phyloP scores from a whole-genome alignment of 2,113 vertebrate genomes.

The Limanda limanda region DNA sequence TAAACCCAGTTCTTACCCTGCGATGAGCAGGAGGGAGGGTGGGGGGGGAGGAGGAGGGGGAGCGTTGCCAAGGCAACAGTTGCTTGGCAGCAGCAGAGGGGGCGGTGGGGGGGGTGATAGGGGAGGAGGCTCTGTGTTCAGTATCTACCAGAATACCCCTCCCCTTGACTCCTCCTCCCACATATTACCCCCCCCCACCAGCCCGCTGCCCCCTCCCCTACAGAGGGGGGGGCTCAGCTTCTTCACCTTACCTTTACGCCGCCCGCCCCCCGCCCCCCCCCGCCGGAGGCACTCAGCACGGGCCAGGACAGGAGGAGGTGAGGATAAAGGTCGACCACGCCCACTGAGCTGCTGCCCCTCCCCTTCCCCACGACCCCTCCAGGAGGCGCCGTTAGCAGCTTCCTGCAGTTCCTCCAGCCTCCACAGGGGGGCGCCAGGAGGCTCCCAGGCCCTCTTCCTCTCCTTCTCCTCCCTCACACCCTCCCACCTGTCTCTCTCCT shows the following conservation, averaged over 20 bases:
- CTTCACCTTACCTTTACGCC: slow-evolving; percentile 51
- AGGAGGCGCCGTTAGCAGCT: background rate
- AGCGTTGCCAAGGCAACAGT: background rate
- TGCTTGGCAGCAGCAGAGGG: background rate
- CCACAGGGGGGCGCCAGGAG: slow-evolving; percentile 15
- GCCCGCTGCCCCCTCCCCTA: slow-evolving; percentile 14
- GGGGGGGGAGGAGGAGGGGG: background rate
- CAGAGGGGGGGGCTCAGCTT: slow-evolving; percentile 40
- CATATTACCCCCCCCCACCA: slow-evolving; percentile 30
- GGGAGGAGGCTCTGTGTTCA: slow-evolving; percentile 38
- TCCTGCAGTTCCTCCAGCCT: slow-evolving; percentile 41
- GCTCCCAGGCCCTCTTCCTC: slow-evolving; percentile 49
- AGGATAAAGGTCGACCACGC: background rate
- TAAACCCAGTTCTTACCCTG: slow-evolving; percentile 22
- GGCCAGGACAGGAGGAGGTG: background rate
- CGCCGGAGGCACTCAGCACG: slow-evolving; percentile 42
- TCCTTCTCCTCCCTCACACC: slow-evolving; percentile 51
- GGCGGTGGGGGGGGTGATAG: background rate
- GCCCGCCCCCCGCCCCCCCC: fast-evolving
- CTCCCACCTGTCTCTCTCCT: slow-evolving; percentile 45
- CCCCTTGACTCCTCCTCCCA: background rate
- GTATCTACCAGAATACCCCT: slow-evolving; percentile 34
- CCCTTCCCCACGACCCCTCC: background rate
- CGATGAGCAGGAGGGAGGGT: slow-evolving; percentile 16
- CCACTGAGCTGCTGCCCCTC: slow-evolving; percentile 9